These are phyloP conservation scores for Loripinus fragilis DNA, from an alignment of 2,888 invertebrate species.

Conservation along the genomic window DNA sequence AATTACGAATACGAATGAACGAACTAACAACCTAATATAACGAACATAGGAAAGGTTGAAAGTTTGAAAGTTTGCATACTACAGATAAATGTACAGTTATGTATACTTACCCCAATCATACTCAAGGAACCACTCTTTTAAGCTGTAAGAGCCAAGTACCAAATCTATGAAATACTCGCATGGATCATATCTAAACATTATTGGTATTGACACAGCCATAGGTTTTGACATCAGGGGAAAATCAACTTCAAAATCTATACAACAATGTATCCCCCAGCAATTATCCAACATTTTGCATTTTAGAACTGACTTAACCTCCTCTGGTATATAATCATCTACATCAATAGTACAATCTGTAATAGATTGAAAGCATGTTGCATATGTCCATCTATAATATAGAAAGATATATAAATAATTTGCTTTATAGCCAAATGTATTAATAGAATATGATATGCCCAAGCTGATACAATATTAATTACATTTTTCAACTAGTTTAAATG, in stretches of 20 bases:
- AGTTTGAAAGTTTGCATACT: too few relatives aligned
- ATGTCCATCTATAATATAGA: too few relatives aligned
- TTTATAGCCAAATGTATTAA: too few relatives aligned
- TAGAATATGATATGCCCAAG: too few relatives aligned
- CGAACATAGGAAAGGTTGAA: too few relatives aligned
- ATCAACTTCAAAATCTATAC: conserved; percentile 18
- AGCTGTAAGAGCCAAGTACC: neutral
- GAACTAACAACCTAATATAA: too few relatives aligned
- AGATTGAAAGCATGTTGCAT: too few relatives aligned
- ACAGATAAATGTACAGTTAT: too few relatives aligned
- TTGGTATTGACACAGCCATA: conserved; percentile 16
- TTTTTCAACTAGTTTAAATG: too few relatives aligned
- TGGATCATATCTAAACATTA: conserved; percentile 26
- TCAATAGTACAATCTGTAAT: conserved; percentile 25
- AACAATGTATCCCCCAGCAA: conserved; percentile 29
- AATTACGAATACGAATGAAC: too few relatives aligned
- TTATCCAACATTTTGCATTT: conserved; percentile 28
- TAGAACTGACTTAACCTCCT: neutral
- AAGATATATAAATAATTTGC: too few relatives aligned
- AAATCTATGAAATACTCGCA: conserved; percentile 22
- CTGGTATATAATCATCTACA: conserved; percentile 7
- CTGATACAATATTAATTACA: too few relatives aligned
- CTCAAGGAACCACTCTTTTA: conserved; percentile 25
- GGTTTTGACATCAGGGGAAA: conserved; percentile 10
- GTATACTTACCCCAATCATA: conserved; percentile 29